Base-by-base conservation (phyloP, 2,113 vertebrate genomes). In the Carettochelys insculpta region DNA sequence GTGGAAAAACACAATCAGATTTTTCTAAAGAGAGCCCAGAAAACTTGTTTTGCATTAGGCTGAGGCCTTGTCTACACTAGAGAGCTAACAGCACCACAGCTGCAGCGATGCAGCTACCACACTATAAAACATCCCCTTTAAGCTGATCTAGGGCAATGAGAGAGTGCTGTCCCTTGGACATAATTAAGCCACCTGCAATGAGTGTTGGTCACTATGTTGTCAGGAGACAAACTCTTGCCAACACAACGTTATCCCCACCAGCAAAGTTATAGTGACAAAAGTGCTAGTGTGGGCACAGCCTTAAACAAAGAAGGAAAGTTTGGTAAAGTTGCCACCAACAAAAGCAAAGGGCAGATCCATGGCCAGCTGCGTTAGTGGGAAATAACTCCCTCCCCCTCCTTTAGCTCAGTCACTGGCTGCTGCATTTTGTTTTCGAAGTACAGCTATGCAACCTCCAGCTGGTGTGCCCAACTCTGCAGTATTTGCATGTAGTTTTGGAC, bases 401-500 rank as follows among this genome's bases (percentile, higher is more conserved):
- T 2, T 8, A 80, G 48, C 14, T 38, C 50, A 51, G 29, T 68
- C 61, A 2, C 14, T 0, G 11, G 10, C 1, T 16, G n/a, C 12
- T 25, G 17, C 19, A 8, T 27, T 76, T 53, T 88, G 13, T 41
- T 65, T 45, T 34, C 16, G 31, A 75, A 87, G 88, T 11, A 22
- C 1, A 38, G n/a, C 85, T 87, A 34, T 1, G 29, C 90, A 95
- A 95, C 43, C 71, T 43, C 52, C 38, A 51, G 83, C 68, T 3
- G 76, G 71, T 8, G 34, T 77, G 12, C 82, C 84, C 86, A 89
- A 80, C 85, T 93, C 75, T 47, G 79, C 43, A 65, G 76, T 45
- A n/a, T 90, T 88, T 96, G 93, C 85, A 81, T 83, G 85, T 9
- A 75, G 88, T 80, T 92, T 85, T 16, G 84, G 78, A 83, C 85